Conservation (phyloP, 2,113 vertebrate genomes). For the Neopipo cinnamomea region DNA sequence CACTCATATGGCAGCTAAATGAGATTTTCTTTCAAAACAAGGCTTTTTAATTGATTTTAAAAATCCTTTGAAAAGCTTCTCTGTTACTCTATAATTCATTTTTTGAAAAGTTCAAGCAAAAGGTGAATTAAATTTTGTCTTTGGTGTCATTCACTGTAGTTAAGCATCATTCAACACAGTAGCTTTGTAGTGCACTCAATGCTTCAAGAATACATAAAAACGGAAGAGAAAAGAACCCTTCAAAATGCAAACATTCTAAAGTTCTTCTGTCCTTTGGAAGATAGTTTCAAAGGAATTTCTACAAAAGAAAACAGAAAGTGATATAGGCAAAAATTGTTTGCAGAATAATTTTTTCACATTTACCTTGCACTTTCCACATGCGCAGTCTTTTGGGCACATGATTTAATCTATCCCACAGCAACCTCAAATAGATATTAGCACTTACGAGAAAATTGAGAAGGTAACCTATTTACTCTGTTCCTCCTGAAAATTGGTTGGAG, state of each 20-base stretch:
- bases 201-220: not conserved
- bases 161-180: not conserved
- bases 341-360: not conserved
- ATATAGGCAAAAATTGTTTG: not conserved
- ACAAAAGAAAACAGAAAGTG: not conserved
- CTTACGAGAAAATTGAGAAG: not conserved
- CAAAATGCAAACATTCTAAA: not conserved
- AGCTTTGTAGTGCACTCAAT: not conserved
- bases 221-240: not conserved
- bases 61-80: not conserved
- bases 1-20: not conserved
- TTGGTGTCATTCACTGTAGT: not conserved
- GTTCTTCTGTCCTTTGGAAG: not conserved
- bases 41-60: not conserved
- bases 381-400: not conserved
- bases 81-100: not conserved
- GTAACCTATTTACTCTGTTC: not conserved
- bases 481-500: not conserved
- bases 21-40: not conserved
- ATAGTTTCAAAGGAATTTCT: not conserved
- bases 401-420: not conserved
- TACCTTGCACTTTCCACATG: not conserved
- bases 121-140: not conserved
- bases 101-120: not conserved
- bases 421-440: not conserved